Conservation (phyloP, 2,113 vertebrate genomes). For the Apteryx owenii region DNA sequence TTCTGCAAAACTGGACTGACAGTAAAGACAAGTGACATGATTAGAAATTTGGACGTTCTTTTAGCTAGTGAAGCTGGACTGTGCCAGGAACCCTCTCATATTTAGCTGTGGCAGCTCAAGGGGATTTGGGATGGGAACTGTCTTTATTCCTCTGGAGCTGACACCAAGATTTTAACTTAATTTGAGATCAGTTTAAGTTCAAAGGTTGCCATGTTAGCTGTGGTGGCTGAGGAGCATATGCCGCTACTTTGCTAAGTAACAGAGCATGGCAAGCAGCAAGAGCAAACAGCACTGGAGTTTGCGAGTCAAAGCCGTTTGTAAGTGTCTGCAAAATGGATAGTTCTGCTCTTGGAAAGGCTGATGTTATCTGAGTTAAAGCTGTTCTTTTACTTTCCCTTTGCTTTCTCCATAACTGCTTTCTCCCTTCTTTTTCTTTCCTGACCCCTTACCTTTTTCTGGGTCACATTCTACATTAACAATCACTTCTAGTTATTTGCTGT, state of each 20-base stretch:
- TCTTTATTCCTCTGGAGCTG: background rate
- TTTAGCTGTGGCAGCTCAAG: background rate
- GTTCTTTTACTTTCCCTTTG: background rate
- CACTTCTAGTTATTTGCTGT: background rate
- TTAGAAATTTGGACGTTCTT: background rate
- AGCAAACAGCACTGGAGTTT: background rate
- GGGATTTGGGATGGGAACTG: background rate
- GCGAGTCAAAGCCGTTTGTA: background rate
- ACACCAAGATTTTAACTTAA: background rate
- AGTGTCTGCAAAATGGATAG: background rate
- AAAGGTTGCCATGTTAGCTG: background rate
- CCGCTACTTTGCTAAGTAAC: background rate
- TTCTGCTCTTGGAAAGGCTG: background rate
- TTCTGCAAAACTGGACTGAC: background rate
- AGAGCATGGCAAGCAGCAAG: background rate
- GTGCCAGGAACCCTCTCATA: background rate
- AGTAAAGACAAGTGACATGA: background rate
- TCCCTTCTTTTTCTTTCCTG: background rate
- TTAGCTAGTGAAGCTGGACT: background rate
- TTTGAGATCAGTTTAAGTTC: background rate
- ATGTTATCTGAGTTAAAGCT: background rate
- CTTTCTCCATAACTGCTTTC: background rate
- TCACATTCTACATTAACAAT: background rate
- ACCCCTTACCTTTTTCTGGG: background rate
- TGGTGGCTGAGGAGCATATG: background rate